A percentile compares a stretch with the other conserved stretches of the same genome.
Evolutionary conservation across 2,113 vertebrate species (phyloP).

Genomic region (Stegastes partitus): DNA sequence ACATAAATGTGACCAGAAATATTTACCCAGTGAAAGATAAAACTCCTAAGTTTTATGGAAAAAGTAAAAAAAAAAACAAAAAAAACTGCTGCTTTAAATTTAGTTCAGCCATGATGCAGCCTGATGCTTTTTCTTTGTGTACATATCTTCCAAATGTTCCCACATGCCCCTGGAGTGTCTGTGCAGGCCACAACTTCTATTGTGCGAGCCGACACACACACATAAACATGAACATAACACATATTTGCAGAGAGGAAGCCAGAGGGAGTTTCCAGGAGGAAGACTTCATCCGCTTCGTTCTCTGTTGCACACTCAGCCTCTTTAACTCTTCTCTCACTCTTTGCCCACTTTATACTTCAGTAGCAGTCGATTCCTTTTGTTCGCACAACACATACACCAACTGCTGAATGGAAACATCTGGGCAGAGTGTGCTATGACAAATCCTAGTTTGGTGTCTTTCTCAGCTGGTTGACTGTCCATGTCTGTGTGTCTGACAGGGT

Average conservation of each 20-base stretch:
- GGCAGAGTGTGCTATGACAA: background rate
- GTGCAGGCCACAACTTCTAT: conserved; percentile 1
- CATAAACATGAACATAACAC: conserved; percentile 14
- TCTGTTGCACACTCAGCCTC: conserved; percentile 21
- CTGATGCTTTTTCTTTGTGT: conserved; percentile 19
- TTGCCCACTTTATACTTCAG: background rate
- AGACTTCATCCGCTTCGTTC: conserved; percentile 30
- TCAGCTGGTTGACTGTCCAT: conserved; percentile 15
- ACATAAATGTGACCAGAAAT: background rate
- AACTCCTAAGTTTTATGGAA: background rate
- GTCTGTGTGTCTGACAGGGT: conserved; percentile 66
- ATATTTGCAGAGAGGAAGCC: conserved; percentile 53
- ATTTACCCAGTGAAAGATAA: background rate
- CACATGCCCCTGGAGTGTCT: conserved; percentile 34
- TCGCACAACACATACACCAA: background rate
- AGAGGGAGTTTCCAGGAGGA: conserved; percentile 64
- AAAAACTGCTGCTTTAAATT: conserved; percentile 17
- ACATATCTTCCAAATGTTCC: conserved; percentile 32
- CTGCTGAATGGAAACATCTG: background rate
- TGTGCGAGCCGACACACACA: conserved; percentile 17
- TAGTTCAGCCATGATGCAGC: background rate
- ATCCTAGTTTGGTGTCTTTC: background rate
- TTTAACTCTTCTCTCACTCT: conserved; percentile 1
- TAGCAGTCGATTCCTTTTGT: background rate
- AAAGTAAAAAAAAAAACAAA: background rate